Evolutionary conservation across 2,113 vertebrate genomes (phyloP).

Genomic region (Aspiorhynchus laticeps): DNA sequence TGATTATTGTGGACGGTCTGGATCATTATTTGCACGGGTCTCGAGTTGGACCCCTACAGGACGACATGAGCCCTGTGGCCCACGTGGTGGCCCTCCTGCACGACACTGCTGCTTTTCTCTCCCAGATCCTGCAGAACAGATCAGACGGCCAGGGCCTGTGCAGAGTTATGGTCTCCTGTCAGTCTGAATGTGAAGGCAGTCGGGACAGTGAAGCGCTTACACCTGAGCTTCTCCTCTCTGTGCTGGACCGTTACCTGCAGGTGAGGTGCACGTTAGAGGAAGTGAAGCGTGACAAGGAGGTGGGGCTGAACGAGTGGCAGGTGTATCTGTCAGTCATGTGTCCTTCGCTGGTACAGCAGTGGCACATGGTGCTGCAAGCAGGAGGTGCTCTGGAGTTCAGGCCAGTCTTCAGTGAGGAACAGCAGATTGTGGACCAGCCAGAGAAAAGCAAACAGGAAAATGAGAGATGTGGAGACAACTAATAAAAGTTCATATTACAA

Average conservation of each 20-base stretch:
- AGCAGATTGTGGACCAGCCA: background rate
- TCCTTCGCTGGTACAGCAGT: conserved; percentile 57
- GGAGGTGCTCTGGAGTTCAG: conserved; percentile 72
- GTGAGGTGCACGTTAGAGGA: conserved; percentile 70
- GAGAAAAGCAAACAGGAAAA: background rate
- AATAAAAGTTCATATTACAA: background rate
- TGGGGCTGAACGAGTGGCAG: conserved; percentile 65
- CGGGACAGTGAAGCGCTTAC: conserved; percentile 19
- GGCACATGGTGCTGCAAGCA: conserved; percentile 63
- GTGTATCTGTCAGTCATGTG: conserved; percentile 69
- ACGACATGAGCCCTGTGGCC: conserved; percentile 60
- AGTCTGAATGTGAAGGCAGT: conserved; percentile 49
- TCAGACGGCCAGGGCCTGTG: conserved; percentile 54
- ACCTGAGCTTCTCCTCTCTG: conserved; percentile 62
- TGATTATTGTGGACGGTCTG: conserved; percentile 74
- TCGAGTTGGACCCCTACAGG: conserved; percentile 46
- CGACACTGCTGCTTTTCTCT: conserved; percentile 74
- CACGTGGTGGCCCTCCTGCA: conserved; percentile 71
- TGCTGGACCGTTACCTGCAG: conserved; percentile 75
- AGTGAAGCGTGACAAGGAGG: conserved; percentile 49
- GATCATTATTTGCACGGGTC: conserved; percentile 64
- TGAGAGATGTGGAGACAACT: background rate
- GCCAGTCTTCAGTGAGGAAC: conserved; percentile 34
- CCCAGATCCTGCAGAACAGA: conserved; percentile 51
- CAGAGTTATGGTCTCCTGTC: conserved; percentile 70